These are phyloP conservation scores for Esox niger DNA, from an alignment of 2,113 vertebrate species.

Conservation along the genomic window DNA sequence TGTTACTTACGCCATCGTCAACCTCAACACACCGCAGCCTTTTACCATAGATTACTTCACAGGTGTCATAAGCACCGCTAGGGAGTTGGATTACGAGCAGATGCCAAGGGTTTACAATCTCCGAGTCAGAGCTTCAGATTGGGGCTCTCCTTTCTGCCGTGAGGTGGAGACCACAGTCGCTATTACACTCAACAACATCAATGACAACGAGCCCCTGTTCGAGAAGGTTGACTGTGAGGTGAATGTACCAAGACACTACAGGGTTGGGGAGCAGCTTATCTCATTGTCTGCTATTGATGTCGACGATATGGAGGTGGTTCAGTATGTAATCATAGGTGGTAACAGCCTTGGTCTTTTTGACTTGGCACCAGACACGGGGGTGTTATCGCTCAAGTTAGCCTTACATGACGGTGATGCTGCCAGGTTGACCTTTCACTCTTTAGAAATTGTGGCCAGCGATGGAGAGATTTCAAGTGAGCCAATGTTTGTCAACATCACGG, in stretches of 20 bases:
- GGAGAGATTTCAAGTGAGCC: conserved; percentile 77
- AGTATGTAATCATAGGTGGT: conserved; percentile 78
- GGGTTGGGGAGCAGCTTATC: conserved; percentile 80
- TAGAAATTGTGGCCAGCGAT: conserved; percentile 81
- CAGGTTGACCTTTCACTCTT: conserved; percentile 73
- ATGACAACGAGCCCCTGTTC: conserved; percentile 84
- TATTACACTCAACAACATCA: conserved; percentile 78
- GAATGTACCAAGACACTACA: conserved; percentile 76
- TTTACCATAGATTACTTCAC: conserved; percentile 80
- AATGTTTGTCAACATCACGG: conserved; percentile 78
- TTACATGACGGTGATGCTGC: conserved; percentile 67
- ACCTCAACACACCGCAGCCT: conserved; percentile 71
- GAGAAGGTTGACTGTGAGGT: conserved; percentile 83
- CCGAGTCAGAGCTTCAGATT: conserved; percentile 80
- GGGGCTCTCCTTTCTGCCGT: conserved; percentile 79
- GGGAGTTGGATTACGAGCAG: conserved; percentile 79
- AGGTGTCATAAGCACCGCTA: conserved; percentile 76
- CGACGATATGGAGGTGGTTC: conserved; percentile 82
- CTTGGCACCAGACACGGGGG: conserved; percentile 78
- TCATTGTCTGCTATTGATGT: conserved; percentile 84
- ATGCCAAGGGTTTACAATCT: conserved; percentile 81
- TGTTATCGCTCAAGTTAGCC: conserved; percentile 76
- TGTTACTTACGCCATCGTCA: conserved; percentile 81
- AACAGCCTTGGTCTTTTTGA: conserved; percentile 78
- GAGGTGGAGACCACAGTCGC: conserved; percentile 78